phyloP scores from a whole-genome alignment of 2,797 vertebrate species.

The Pseudomugil gertrudae region DNA sequence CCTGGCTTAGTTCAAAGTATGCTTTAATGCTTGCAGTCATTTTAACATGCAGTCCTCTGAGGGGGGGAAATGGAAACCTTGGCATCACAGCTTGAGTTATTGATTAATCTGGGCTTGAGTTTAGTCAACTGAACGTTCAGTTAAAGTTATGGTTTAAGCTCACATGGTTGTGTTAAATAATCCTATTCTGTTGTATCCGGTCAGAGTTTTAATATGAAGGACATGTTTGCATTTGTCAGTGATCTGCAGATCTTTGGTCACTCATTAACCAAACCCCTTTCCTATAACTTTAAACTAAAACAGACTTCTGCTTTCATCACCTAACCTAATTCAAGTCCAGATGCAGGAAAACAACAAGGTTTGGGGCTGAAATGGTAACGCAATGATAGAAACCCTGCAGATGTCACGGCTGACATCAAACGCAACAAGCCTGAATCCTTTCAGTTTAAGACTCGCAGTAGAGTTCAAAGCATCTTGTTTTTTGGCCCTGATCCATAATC shows the following conservation, averaged over 20 bases:
- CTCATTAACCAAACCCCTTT: neutral
- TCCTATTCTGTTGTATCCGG: neutral
- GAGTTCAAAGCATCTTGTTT: slow-evolving; percentile 68
- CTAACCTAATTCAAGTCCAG: neutral
- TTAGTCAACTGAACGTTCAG: slow-evolving; percentile 1
- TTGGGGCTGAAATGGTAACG: slow-evolving; percentile 26
- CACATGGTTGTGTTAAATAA: neutral
- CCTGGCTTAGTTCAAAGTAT: slow-evolving; percentile 36
- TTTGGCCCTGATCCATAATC: slow-evolving; percentile 61
- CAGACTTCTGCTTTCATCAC: neutral
- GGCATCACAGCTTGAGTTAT: neutral
- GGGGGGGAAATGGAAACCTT: slow-evolving; percentile 12
- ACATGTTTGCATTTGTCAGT: neutral
- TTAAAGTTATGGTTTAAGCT: neutral
- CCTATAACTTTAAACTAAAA: slow-evolving; percentile 2
- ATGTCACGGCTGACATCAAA: slow-evolving; percentile 70
- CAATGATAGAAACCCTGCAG: slow-evolving; percentile 54
- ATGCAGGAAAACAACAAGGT: slow-evolving; percentile 36
- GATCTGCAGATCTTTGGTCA: neutral
- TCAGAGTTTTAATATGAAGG: neutral
- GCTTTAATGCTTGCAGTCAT: slow-evolving; percentile 38
- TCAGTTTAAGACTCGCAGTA: slow-evolving; percentile 51
- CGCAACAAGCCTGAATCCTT: slow-evolving; percentile 49
- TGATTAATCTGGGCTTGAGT: neutral
- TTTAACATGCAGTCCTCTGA: neutral